These are phyloP conservation scores for Drosophila lowei DNA, from an alignment of 1,140 invertebrate genomes.

Conservation along the genomic window DNA sequence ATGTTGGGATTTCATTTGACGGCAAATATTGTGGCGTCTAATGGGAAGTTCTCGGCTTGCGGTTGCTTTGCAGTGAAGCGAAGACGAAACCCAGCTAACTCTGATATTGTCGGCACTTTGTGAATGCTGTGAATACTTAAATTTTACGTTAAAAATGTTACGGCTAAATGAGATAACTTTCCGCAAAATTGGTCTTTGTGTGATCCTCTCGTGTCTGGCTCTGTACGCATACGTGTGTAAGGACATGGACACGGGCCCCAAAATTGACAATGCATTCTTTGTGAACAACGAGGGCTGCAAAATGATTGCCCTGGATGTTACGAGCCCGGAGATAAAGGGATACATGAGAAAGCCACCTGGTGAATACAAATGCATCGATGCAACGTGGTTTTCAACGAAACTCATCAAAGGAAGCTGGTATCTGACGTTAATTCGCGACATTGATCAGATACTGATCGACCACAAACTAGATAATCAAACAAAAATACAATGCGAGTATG, in stretches of 20 bases:
- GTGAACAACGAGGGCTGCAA: slow-evolving; percentile 36
- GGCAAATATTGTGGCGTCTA: slow-evolving; percentile 39
- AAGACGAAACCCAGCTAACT: background rate
- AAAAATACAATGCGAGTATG: background rate
- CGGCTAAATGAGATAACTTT: slow-evolving; percentile 21
- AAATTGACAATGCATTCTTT: slow-evolving; percentile 32
- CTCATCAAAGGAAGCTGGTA: slow-evolving; percentile 10
- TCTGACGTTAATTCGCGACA: slow-evolving; percentile 4
- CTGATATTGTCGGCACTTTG: background rate
- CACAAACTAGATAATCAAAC: background rate
- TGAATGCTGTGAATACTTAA: background rate
- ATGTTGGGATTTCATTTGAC: slow-evolving; percentile 45
- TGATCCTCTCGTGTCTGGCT: slow-evolving; percentile 13
- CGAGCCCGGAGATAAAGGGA: slow-evolving; percentile 15
- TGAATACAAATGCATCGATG: background rate
- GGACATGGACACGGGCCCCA: background rate
- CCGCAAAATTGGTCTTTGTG: slow-evolving; percentile 9
- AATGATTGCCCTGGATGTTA: slow-evolving; percentile 37
- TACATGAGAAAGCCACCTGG: background rate
- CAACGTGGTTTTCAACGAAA: slow-evolving; percentile 26
- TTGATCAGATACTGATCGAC: slow-evolving; percentile 7
- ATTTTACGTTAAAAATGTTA: background rate
- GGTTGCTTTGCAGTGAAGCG: background rate
- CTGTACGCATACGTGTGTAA: slow-evolving; percentile 8
- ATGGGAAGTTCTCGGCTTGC: slow-evolving; percentile 4